Percentiles rank a stretch among this genome's conserved stretches.
Evolutionary conservation across 2,888 invertebrate species (phyloP).

Genomic region (Stenotaenia linearis): DNA sequence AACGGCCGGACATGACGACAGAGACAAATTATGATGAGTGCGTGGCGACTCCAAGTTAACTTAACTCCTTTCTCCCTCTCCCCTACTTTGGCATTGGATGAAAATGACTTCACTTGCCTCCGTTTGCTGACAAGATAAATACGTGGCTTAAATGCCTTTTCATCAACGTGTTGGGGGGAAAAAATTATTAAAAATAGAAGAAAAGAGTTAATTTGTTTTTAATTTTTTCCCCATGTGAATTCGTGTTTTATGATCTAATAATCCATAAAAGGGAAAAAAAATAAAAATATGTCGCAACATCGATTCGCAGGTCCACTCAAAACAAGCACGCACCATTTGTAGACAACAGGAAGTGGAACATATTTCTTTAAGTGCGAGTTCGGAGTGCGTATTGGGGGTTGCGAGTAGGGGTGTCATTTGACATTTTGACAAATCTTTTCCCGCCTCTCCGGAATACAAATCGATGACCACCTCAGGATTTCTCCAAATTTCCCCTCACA

Average conservation of each 20-base stretch:
- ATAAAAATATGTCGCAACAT: not conserved
- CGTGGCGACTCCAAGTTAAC: conserved; percentile 20
- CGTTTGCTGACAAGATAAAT: conserved; percentile 26
- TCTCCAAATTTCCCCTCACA: not conserved
- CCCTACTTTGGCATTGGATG: not conserved
- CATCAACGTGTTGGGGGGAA: not conserved
- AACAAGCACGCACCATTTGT: conserved; percentile 6
- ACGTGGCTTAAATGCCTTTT: not conserved
- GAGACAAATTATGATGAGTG: conserved; percentile 26
- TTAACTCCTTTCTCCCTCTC: conserved; percentile 24
- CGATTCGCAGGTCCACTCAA: conserved; percentile 10
- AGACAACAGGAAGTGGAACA: conserved; percentile 20
- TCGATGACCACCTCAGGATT: not conserved
- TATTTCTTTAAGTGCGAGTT: conserved; percentile 16
- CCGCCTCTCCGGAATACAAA: not conserved
- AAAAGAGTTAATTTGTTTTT: not conserved
- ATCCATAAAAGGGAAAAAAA: not conserved
- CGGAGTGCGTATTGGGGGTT: not conserved
- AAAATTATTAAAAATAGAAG: not conserved
- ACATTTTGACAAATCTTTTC: conserved; percentile 20
- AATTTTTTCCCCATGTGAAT: conserved; percentile 14
- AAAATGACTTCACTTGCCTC: conserved; percentile 23
- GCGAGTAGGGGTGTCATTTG: not conserved
- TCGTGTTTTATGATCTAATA: not conserved
- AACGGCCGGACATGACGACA: conserved; percentile 26